Evolutionary conservation across 2,888 invertebrate species (phyloP), one percentile per base, ranked within the genome.

Genomic region (Ormyrus labotus): DNA sequence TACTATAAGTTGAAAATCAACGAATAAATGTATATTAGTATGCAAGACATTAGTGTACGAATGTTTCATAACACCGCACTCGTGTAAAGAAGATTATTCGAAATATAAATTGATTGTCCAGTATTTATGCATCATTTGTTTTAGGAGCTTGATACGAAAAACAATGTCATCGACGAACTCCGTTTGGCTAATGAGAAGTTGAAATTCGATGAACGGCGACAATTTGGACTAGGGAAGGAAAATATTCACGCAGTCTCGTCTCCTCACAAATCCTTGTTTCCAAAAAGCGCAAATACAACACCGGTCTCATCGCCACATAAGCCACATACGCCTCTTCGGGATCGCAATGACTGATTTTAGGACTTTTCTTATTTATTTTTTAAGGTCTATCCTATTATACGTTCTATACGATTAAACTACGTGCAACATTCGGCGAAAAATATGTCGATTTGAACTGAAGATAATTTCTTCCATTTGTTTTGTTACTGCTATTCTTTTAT

Each of bases 271-370:
- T 53, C 74, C 45, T 77, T 79, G 8, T 81, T 80, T 76, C 68
- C 81, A 0, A 83, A 81, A 74, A 83, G 81, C 55, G 57, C 77
- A 7, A 80, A 80, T 34, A 74, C 79, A 4, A 83, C 81, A 8
- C 83, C 83, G 1, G 19, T 80, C 13, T 80, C 83, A 19, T 83
- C 83, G 57, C 83, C 83, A 9, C 76, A 77, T 34, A 81, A 80
- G 13, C 74, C 80, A 2, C 79, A 63, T n/a, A 83, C 83, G 7
- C 83, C 83, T 13, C 79, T 83, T 63, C 76, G 83, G 9, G 79
- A 81, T 71, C 63, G 83, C n/a, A 83, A 83, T 63, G 83, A 83
- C 11, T 83, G 73, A 82, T n/a, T 67, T 79, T 55, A 47, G 53
- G 48, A 55, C 13, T 53, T 55, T 80, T 50, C 5, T 79, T 7